These are phyloP conservation scores for Lophotriccus pileatus DNA, from an alignment of 2,797 vertebrate genomes.

Conservation along the genomic window DNA sequence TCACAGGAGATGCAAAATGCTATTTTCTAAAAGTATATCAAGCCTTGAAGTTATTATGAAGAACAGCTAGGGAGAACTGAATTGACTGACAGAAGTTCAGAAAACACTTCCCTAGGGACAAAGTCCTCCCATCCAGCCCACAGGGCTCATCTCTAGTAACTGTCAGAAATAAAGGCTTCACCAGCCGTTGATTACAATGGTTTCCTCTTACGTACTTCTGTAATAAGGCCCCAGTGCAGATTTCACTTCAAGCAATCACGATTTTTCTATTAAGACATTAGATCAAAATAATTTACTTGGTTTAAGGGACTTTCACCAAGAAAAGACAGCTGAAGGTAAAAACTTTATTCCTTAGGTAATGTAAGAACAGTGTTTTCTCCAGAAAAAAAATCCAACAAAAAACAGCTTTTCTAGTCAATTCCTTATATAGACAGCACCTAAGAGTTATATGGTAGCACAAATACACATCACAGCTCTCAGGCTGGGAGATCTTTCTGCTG, in stretches of 20 bases:
- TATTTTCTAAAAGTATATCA: conserved; percentile 56
- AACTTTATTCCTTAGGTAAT: background rate
- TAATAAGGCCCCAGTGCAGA: background rate
- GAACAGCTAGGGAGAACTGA: conserved; percentile 27
- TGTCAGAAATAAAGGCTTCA: conserved; percentile 26
- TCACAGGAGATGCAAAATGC: conserved; percentile 36
- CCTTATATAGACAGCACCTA: background rate
- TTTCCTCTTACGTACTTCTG: background rate
- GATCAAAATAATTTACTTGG: background rate
- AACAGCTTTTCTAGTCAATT: background rate
- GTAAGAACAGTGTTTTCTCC: background rate
- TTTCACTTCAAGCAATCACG: background rate
- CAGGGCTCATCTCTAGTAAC: background rate
- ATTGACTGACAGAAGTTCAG: conserved; percentile 39
- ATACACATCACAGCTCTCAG: background rate
- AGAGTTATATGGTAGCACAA: background rate
- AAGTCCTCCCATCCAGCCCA: conserved; percentile 19
- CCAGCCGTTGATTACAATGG: background rate
- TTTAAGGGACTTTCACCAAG: background rate
- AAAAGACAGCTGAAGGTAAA: background rate
- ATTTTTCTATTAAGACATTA: background rate
- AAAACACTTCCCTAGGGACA: conserved; percentile 20
- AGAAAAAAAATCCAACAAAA: background rate
- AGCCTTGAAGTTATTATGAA: conserved; percentile 36
- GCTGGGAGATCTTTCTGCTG: background rate